Percentiles rank a stretch among this genome's conserved stretches.
phyloP scores from a whole-genome alignment of 2,797 vertebrate species.

The Artibeus lituratus region DNA sequence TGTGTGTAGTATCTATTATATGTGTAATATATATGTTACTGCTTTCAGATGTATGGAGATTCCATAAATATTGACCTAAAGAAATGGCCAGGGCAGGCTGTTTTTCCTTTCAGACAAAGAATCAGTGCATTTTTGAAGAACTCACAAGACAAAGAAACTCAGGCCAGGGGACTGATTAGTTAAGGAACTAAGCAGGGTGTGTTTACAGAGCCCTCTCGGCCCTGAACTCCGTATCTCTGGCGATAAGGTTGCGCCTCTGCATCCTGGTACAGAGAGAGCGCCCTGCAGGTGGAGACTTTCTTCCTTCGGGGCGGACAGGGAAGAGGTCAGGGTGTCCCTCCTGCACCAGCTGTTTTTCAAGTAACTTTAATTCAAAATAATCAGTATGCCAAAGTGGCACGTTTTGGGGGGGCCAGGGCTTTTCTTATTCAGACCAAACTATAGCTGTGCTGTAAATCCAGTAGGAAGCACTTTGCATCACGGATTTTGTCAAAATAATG shows the following conservation, averaged over 20 bases:
- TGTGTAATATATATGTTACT: background rate
- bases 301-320: background rate
- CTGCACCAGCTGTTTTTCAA: background rate
- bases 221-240: background rate
- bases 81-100: background rate
- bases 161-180: background rate
- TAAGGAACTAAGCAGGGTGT: background rate
- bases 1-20: background rate
- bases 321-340: background rate
- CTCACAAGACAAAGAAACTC: background rate
- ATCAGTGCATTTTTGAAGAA: background rate
- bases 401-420: background rate
- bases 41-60: background rate
- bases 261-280: background rate
- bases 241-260: rapidly evolving
- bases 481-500: background rate
- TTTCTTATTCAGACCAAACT: background rate
- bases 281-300: background rate
- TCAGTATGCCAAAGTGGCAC: background rate
- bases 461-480: background rate
- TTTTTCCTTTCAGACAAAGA: background rate
- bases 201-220: background rate
- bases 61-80: background rate
- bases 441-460: background rate
- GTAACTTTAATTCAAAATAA: background rate